These are phyloP conservation scores for Brachycybe producta DNA, from an alignment of 2,888 invertebrate species.

Conservation along the genomic window DNA sequence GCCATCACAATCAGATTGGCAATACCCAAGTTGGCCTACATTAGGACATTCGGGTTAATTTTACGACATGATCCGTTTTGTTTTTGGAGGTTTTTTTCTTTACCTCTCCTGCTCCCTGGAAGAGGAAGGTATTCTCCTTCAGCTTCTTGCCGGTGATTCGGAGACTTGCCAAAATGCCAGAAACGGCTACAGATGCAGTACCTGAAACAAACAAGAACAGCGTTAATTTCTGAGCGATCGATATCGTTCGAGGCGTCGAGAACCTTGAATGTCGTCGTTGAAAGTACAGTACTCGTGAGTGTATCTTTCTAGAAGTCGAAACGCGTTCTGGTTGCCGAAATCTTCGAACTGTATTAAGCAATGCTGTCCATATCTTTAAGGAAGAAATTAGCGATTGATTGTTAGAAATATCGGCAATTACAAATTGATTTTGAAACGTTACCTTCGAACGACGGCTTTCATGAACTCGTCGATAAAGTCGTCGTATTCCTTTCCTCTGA, in stretches of 20 bases:
- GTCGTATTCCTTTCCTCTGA: constrained; percentile 74
- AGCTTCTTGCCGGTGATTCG: constrained; percentile 68
- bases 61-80: too few relatives aligned
- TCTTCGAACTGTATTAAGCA: constrained; percentile 78
- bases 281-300: constrained; percentile 82
- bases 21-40: constrained; percentile 80
- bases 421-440: neutral
- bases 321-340: constrained; percentile 95
- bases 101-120: constrained; percentile 95
- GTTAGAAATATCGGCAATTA: neutral
- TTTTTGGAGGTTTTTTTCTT: constrained; percentile 17
- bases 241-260: neutral
- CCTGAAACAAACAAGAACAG: constrained; percentile 23
- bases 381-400: neutral
- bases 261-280: constrained; percentile 97
- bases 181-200: constrained; percentile 89
- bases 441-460: constrained; percentile 60
- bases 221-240: constrained; percentile 5
- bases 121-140: constrained; percentile 73
- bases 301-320: constrained; percentile 80
- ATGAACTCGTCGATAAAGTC: constrained; percentile 95
- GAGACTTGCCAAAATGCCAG: constrained; percentile 77
- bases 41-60: neutral
- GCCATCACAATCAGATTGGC: constrained; percentile 84
- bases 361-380: constrained; percentile 38